Conservation (phyloP, 2,797 vertebrate genomes). For the Thalassophryne amazonica region DNA sequence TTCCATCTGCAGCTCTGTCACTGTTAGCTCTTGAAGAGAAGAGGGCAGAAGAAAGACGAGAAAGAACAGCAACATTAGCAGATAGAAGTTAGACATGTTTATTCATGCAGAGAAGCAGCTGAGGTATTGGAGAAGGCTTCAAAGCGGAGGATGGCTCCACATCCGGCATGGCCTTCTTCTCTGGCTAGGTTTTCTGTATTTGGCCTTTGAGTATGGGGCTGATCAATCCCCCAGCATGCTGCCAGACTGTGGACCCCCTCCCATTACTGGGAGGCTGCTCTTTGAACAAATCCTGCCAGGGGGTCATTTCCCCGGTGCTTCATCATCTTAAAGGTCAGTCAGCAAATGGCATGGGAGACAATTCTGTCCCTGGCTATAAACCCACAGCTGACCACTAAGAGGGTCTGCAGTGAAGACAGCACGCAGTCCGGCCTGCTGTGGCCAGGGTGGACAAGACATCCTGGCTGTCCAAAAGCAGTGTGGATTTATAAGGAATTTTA, state of each 20-base stretch:
- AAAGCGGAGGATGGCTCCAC: conserved; percentile 62
- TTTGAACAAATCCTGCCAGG: conserved; percentile 75
- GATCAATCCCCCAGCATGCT: conserved; percentile 75
- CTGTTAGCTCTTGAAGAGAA: conserved; percentile 32
- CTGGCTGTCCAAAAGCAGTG: background rate
- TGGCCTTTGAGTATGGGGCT: conserved; percentile 75
- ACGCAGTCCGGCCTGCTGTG: conserved; percentile 7
- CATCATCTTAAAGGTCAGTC: conserved; percentile 79
- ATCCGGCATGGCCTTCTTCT: conserved; percentile 73
- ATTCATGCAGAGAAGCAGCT: conserved; percentile 65
- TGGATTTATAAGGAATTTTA: background rate
- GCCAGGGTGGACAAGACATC: conserved; percentile 6
- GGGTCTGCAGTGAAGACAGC: conserved; percentile 21
- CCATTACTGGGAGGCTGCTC: conserved; percentile 69
- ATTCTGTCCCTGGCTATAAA: conserved; percentile 49
- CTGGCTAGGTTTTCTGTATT: conserved; percentile 60
- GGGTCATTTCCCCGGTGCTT: conserved; percentile 69
- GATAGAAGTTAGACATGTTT: conserved; percentile 53
- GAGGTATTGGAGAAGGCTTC: conserved; percentile 67
- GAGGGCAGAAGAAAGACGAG: conserved; percentile 37
- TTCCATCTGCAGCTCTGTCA: conserved; percentile 30
- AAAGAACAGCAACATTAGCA: conserved; percentile 42
- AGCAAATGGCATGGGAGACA: conserved; percentile 70
- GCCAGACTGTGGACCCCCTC: conserved; percentile 66
- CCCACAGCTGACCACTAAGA: conserved; percentile 43